Evolutionary conservation across 2,888 invertebrate species (phyloP), one percentile per base, ranked within the genome.

Genomic region (Zelleria hepariella): DNA sequence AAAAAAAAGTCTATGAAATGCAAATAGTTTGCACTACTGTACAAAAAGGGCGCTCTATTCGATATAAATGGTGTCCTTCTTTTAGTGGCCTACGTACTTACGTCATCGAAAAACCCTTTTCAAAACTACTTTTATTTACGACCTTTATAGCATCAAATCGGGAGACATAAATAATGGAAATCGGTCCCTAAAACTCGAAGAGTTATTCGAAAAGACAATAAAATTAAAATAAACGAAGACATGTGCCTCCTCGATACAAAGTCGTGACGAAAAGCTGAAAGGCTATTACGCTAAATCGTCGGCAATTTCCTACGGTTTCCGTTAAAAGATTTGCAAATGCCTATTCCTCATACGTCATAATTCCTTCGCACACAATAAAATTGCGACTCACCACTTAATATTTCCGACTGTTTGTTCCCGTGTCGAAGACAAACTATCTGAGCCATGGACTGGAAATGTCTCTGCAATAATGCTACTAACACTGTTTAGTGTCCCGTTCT

Each of bases 291-390:
- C 67, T 69, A 85, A 87, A 87, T 86, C 81, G 86, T 80, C 76
- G 74, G 79, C 86, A 87, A 87, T 87, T 87, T 86, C 81, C 60
- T 83, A 72, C 69, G 67, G 73, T 79, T 81, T 77, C 77, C 76
- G 78, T 77, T 86, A 87, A 86, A 86, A 86, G 86, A 78, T 84
- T 85, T 74, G 80, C 86, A 81, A 86, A 86, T 84, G 83, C 75
- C 79, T 74, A 86, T 86, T 86, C 80, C 79, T 77, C 80, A 85
- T 86, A 84, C 86, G 76, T 86, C 86, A 87, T 87, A 87, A 87
- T 87, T 86, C 86, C 80, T 86, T 66, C 65, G 78, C 77, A 86
- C 77, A 87, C 87, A 87, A 87, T 84, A 77, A 83, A 87, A 86
- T 85, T 84, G 86, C 85, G 75, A 80, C 71, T 80, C 78, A 75